Evolutionary conservation across 2,113 vertebrate species (phyloP).

Genomic region (Bos taurus): DNA sequence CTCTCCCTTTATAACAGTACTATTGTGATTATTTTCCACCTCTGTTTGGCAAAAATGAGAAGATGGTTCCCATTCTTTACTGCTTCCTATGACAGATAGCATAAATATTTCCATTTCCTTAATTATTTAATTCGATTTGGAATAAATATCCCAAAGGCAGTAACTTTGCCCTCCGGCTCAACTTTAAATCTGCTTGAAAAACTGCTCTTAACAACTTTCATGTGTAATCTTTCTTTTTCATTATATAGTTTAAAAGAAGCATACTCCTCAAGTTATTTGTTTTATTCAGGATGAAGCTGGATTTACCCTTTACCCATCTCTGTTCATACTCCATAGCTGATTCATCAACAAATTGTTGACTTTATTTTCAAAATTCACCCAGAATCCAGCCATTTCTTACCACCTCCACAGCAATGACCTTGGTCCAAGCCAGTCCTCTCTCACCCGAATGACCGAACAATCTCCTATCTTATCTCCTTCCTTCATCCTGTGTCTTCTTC

Average conservation of each 20-base stretch:
- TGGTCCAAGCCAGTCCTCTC: not conserved
- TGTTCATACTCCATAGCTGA: not conserved
- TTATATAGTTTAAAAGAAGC: not conserved
- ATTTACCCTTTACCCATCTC: not conserved
- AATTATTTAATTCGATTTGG: not conserved
- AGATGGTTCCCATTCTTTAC: not conserved
- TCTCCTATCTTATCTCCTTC: not conserved
- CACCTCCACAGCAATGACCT: not conserved
- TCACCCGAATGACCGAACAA: not conserved
- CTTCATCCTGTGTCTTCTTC: not conserved
- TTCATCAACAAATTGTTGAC: not conserved
- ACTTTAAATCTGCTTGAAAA: not conserved
- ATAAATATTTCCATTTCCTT: slow-evolving; percentile 60
- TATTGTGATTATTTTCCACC: slow-evolving; percentile 36
- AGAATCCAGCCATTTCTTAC: not conserved
- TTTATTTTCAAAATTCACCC: not conserved
- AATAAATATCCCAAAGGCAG: slow-evolving; percentile 11
- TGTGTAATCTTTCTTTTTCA: not conserved
- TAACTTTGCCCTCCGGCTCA: not conserved
- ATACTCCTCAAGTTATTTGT: not conserved
- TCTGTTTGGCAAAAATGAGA: not conserved
- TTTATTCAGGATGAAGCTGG: not conserved
- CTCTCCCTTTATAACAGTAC: not conserved
- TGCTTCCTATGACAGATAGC: slow-evolving; percentile 48
- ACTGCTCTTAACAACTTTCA: not conserved